phyloP scores from a whole-genome alignment of 2,888 invertebrate genomes.

The Pheosia tremula region DNA sequence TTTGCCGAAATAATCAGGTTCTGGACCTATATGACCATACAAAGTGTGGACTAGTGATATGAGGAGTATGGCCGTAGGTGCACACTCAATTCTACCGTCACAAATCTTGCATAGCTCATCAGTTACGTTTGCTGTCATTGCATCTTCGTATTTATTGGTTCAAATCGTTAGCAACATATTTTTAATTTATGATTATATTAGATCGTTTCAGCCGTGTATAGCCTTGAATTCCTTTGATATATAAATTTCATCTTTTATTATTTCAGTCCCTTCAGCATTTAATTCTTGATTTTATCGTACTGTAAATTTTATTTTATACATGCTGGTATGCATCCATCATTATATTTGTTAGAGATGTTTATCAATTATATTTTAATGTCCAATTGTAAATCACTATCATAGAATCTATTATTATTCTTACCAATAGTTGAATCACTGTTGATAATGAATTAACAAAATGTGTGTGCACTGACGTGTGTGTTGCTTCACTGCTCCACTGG shows the following conservation, averaged over 20 bases:
- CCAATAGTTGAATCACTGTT: background rate
- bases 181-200: background rate
- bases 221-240: background rate
- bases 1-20: conserved; percentile 68
- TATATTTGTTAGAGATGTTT: too few species aligned
- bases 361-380: too few species aligned
- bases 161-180: conserved; percentile 12
- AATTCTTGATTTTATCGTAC: too few species aligned
- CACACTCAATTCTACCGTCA: conserved; percentile 77
- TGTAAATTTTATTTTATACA: too few species aligned
- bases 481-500: conserved; percentile 1
- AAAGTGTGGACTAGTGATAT: conserved; percentile 73
- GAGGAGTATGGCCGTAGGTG: conserved; percentile 75
- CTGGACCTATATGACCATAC: conserved; percentile 69
- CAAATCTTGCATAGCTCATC: conserved; percentile 75
- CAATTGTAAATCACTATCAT: too few species aligned
- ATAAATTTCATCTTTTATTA: background rate
- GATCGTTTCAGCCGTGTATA: background rate
- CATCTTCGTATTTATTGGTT: conserved; percentile 55
- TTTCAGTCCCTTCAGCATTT: too few species aligned
- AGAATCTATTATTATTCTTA: background rate
- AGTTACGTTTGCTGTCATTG: conserved; percentile 72
- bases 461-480: background rate
- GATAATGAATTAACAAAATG: background rate
- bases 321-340: too few species aligned